phyloP scores from a whole-genome alignment of 2,797 vertebrate species.

The Okamejei kenojei region DNA sequence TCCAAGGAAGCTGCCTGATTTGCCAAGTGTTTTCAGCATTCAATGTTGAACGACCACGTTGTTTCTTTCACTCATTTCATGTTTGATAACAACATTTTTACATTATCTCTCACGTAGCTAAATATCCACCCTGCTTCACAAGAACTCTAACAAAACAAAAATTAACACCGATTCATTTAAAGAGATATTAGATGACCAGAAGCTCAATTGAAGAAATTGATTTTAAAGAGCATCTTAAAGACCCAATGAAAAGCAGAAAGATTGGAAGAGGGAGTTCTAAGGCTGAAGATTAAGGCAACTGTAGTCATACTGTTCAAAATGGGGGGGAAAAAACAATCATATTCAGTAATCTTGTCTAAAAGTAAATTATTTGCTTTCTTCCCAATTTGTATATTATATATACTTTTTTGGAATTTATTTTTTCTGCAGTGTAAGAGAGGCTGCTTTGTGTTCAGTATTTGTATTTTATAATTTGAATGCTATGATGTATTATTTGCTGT shows the following conservation, averaged over 20 bases:
- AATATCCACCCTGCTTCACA: background rate
- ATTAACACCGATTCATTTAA: background rate
- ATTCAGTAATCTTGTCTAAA: background rate
- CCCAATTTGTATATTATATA: background rate
- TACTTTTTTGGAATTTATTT: background rate
- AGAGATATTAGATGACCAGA: background rate
- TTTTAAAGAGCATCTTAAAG: background rate
- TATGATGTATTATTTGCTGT: background rate
- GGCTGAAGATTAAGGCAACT: background rate
- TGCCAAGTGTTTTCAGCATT: no score
- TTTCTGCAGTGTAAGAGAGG: background rate
- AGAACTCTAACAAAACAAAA: background rate
- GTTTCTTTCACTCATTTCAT: background rate
- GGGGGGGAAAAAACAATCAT: background rate
- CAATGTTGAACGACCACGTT: no score
- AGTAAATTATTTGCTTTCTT: background rate
- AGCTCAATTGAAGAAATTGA: background rate
- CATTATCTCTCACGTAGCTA: background rate
- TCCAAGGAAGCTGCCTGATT: no score
- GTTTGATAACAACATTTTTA: background rate
- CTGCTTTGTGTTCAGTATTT: background rate
- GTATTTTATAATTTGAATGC: conserved; percentile 26
- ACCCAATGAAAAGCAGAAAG: no score
- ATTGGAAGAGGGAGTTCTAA: background rate
- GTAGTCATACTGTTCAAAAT: background rate